Conservation (phyloP, 2,797 vertebrate species). For the Oophaga sylvatica region DNA sequence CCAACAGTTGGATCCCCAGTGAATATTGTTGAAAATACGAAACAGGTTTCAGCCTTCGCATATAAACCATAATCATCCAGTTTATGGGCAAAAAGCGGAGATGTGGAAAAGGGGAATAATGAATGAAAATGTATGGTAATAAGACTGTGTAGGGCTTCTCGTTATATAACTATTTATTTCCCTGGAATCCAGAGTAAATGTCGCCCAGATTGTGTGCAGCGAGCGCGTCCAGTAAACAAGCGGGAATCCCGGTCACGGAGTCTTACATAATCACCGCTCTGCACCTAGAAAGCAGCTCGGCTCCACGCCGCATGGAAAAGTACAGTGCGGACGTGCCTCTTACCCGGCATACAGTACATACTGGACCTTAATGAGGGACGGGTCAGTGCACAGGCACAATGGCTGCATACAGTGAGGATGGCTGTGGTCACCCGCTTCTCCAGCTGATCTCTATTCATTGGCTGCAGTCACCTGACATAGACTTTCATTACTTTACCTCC, state of each 20-base stretch:
- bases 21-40: too few relatives aligned
- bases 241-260: neutral
- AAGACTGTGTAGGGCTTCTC: neutral
- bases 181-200: neutral
- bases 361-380: constrained; percentile 57
- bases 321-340: constrained; percentile 19
- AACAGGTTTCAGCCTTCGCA: too few relatives aligned
- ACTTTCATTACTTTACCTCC: neutral
- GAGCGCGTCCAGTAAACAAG: neutral
- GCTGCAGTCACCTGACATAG: neutral
- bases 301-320: neutral
- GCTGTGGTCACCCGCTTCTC: neutral
- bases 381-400: constrained; percentile 63
- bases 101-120: too few relatives aligned
- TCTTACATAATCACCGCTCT: neutral
- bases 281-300: neutral
- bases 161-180: neutral
- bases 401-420: neutral
- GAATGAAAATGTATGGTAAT: neutral
- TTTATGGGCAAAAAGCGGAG: too few relatives aligned
- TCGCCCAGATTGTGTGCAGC: neutral
- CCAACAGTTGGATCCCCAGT: too few relatives aligned
- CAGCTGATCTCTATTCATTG: neutral
- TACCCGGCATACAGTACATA: neutral
- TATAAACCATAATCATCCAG: too few relatives aligned